phyloP scores from a whole-genome alignment of 2,888 invertebrate genomes.

The Calameuta idolon region DNA sequence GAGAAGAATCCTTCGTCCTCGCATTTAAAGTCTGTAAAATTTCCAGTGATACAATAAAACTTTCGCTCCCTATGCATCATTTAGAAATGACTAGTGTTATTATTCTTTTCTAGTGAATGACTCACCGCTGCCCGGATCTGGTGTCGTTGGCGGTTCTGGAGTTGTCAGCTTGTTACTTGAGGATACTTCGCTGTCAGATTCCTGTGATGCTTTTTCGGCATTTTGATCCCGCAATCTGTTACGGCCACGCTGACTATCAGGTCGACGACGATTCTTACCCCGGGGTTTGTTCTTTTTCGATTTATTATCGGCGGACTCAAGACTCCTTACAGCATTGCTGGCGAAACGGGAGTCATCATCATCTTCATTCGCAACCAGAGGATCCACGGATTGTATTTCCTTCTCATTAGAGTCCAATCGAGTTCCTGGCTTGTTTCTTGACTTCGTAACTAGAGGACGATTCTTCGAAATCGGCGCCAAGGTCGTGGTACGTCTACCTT shows the following conservation, averaged over 20 bases:
- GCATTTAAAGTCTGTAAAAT: slow-evolving; percentile 84
- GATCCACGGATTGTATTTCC: slow-evolving; percentile 17
- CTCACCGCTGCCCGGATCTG: slow-evolving; percentile 86
- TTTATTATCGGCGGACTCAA: slow-evolving; percentile 7
- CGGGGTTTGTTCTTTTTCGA: slow-evolving; percentile 32
- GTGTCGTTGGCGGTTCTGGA: slow-evolving; percentile 89
- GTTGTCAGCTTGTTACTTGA: slow-evolving; percentile 71
- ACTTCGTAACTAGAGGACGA: slow-evolving; percentile 34
- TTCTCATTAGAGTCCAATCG: slow-evolving; percentile 35
- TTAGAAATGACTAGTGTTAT: slow-evolving; percentile 9
- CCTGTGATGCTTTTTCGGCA: slow-evolving; percentile 66
- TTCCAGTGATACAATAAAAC: not conserved
- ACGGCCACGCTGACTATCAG: slow-evolving; percentile 33
- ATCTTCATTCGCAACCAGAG: slow-evolving; percentile 27
- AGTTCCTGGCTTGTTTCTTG: slow-evolving; percentile 30
- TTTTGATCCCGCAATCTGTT: slow-evolving; percentile 42
- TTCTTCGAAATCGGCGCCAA: slow-evolving; percentile 37
- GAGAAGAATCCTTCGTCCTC: slow-evolving; percentile 93
- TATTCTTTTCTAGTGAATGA: slow-evolving; percentile 12
- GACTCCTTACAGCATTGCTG: slow-evolving; percentile 15
- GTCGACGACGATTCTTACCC: slow-evolving; percentile 2
- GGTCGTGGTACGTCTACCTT: slow-evolving; percentile 37
- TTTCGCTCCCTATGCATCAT: not conserved
- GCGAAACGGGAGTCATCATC: slow-evolving; percentile 29
- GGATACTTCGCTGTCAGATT: slow-evolving; percentile 66